Percentiles rank a stretch among this genome's conserved stretches.
phyloP scores from a whole-genome alignment of 2,888 invertebrate genomes.

The Sylvicola cinctus region DNA sequence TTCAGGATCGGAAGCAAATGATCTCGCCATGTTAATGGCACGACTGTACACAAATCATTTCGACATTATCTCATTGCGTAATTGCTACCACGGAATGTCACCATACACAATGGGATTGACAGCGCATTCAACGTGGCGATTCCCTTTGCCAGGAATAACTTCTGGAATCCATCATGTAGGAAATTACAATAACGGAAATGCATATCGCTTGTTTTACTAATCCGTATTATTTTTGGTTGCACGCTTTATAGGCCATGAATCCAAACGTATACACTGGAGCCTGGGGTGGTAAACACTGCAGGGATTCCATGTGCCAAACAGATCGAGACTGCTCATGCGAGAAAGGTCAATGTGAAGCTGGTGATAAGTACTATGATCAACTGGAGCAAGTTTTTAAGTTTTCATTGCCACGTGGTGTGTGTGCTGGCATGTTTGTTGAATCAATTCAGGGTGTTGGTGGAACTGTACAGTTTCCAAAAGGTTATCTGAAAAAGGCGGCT shows the following conservation, averaged over 20 bases:
- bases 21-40: slow-evolving; percentile 75
- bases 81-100: slow-evolving; percentile 84
- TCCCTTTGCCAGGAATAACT: slow-evolving; percentile 43
- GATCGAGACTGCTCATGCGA: slow-evolving; percentile 43
- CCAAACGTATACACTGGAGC: slow-evolving; percentile 81
- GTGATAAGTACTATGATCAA: slow-evolving; percentile 63
- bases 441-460: slow-evolving; percentile 95
- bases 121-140: slow-evolving; percentile 59
- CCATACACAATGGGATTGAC: slow-evolving; percentile 67
- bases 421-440: slow-evolving; percentile 86
- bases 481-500: slow-evolving; percentile 62
- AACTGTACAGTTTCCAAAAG: slow-evolving; percentile 75
- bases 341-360: slow-evolving; percentile 31
- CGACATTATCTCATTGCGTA: slow-evolving; percentile 70
- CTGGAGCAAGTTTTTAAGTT: slow-evolving; percentile 46
- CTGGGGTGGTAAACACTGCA: slow-evolving; percentile 75
- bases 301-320: slow-evolving; percentile 69
- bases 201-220: slow-evolving; percentile 1
- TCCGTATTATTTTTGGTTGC: slow-evolving; percentile 1
- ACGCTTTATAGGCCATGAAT: slow-evolving; percentile 46
- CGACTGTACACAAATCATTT: slow-evolving; percentile 66
- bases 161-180: slow-evolving; percentile 62
- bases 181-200: not conserved
- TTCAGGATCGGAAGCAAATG: slow-evolving; percentile 95
- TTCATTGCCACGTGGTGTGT: slow-evolving; percentile 41